Evolutionary conservation across 2,888 invertebrate species (phyloP).

Genomic region (Cryptus armator): DNA sequence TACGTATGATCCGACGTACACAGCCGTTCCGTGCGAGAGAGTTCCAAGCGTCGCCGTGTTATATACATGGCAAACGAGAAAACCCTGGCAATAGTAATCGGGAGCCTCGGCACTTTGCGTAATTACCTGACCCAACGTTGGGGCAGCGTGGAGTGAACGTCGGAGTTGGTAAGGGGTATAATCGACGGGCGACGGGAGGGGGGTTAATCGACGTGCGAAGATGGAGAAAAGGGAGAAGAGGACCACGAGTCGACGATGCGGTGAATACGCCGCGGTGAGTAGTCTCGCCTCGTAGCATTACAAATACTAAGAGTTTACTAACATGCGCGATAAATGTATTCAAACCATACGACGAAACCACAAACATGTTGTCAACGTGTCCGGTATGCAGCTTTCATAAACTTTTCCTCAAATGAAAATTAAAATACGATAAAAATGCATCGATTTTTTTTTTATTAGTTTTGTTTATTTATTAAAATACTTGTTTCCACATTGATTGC

Average conservation of each 20-base stretch:
- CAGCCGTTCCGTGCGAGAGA: conserved; percentile 18
- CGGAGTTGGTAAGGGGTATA: conserved; percentile 61
- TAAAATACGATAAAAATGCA: background rate
- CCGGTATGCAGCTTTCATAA: conserved; percentile 32
- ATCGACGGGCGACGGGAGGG: conserved; percentile 21
- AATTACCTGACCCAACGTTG: conserved; percentile 75
- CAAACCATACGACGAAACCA: background rate
- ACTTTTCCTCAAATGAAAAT: background rate
- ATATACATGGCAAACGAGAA: conserved; percentile 69
- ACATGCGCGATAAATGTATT: background rate
- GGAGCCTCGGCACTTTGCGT: conserved; percentile 80
- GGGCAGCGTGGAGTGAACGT: conserved; percentile 25
- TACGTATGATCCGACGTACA: conserved; percentile 9
- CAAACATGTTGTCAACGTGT: conserved; percentile 12
- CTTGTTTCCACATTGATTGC: too few species aligned
- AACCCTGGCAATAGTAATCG: conserved; percentile 75
- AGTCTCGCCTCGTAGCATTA: conserved; percentile 15
- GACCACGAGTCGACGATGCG: conserved; percentile 18
- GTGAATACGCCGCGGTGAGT: conserved; percentile 8
- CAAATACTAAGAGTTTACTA: conserved; percentile 5
- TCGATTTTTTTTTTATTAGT: background rate
- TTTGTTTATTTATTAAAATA: background rate
- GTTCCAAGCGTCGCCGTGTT: conserved; percentile 26
- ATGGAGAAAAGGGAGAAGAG: conserved; percentile 26
- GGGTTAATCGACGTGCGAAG: conserved; percentile 73